Base-by-base conservation (phyloP, 2,797 vertebrate species). In the Pseudotriccus pelzelni region DNA sequence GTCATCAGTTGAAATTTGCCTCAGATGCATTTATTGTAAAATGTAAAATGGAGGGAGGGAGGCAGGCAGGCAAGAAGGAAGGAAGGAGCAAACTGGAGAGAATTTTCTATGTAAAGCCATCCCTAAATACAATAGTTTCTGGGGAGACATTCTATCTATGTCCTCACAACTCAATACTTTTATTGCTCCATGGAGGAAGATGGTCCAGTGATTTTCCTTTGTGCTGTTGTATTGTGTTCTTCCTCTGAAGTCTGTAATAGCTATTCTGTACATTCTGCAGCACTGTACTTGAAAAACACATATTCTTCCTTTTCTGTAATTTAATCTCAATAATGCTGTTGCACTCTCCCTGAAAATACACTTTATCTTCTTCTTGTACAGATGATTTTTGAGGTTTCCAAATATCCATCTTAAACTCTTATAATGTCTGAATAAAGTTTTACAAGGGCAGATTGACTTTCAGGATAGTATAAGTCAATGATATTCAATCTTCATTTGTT, bases 401-500 rank as follows among this genome's bases (percentile, higher is more conserved):
- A 93, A 92, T 56, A 75, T 13, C 36, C 75, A 49, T 89, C 77
- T 90, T 94, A 84, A 89, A 77, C 50, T 82, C 34, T 69, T 55
- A 22, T 41, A 82, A 50, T 73, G 69, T 93, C 87, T 88, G 76
- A 94, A 83, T 91, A 83, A 92, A 94, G 74, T 96, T 96, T 94
- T 91, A 69, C 79, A 94, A 95, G 88, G 93, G 68, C 76, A 92
- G 81, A 75, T 52, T 93, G 84, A 96, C 97, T 96, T 97, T 96
- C 79, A 93, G 74, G 47, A 50, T 47, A 74, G 56, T 59, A 72
- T 16, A 72, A 89, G 80, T 87, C 88, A 91, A 67, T 84, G 70
- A 96, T 50, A 94, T 96, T 95, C 84, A 56, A 83, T 94, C 90
- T 94, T 97, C 77, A 75, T 95, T 95, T 91, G 80, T 37, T 91